phyloP scores from a whole-genome alignment of 2,113 vertebrate genomes.

The Crotalus tigris region DNA sequence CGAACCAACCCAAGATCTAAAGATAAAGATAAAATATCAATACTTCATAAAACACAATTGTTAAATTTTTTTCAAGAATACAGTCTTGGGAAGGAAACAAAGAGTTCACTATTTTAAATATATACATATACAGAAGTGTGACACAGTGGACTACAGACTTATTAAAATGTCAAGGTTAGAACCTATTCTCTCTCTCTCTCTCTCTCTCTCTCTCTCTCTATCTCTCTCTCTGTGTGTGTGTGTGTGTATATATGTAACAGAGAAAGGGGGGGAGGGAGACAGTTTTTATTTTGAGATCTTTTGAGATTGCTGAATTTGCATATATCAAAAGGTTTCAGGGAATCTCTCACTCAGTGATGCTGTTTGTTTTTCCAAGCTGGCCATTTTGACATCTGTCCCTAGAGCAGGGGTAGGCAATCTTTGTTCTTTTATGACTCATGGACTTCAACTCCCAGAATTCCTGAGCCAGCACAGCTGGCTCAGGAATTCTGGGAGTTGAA shows the following conservation, averaged over 20 bases:
- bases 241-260: not conserved
- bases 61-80: not conserved
- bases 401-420: not conserved
- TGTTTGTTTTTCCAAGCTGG: not conserved
- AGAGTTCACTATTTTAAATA: not conserved
- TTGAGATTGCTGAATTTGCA: not conserved
- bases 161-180: not conserved
- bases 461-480: too few relatives aligned
- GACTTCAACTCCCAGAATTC: too few relatives aligned
- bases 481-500: too few relatives aligned
- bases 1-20: constrained; percentile 88
- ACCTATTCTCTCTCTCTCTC: not conserved
- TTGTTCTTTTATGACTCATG: too few relatives aligned
- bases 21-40: constrained; percentile 30
- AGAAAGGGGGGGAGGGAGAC: not conserved
- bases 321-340: not conserved
- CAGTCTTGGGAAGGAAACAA: not conserved
- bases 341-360: not conserved
- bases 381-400: not conserved
- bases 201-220: too few relatives aligned
- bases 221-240: not conserved
- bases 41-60: not conserved
- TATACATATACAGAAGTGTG: not conserved
- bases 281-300: not conserved
- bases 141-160: not conserved